Evolutionary conservation across 2,797 vertebrate genomes (phyloP), one percentile per base, ranked within the genome.

Genomic region (Meda fulgida): DNA sequence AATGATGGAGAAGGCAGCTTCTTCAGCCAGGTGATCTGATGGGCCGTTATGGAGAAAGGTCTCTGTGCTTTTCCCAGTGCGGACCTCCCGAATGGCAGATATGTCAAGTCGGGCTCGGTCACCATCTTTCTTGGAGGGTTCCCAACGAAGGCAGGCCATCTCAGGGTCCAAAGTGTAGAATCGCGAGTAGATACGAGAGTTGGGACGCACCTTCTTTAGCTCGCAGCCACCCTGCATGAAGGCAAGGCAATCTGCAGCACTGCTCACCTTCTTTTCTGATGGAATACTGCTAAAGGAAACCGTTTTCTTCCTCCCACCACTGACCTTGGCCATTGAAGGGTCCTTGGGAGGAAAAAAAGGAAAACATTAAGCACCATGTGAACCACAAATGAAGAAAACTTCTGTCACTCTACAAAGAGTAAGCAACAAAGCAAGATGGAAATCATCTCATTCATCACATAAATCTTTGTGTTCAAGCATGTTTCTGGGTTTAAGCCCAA

Each of bases 251-350:
- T 99, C 98, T 0, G 95, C 96, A 0, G 98, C 96, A 0, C 97
- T 99, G 95, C 97, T 99, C 53, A 99, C 98, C 93, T 99, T 99
- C 91, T 98, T 99, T 92, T 99, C 98, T 0, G 98, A 99, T 3
- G 98, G 98, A 94, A 98, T 99, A 93, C 98, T 99, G 92, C 98
- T 99, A 93, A 99, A 99, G 31, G 98, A 99, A 84, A 99, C 98
- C 0, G 97, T 99, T 93, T 99, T 99, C 95, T 99, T 99, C 78
- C 97, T 94, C 78, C 94, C 92, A n/a, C 94, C 97, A 0, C 95
- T 96, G 18, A 96, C 88, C 92, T 99, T 99, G 92, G 97, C 97
- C 89, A 96, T 96, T 3, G 96, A 95, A 81, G 98, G 97, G 91
- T 99, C 98, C 98, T 99, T 92, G 5, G 71, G 38, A 46, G n/a